Base-by-base conservation (phyloP, 2,797 vertebrate genomes). In the Crenuchus spilurus region DNA sequence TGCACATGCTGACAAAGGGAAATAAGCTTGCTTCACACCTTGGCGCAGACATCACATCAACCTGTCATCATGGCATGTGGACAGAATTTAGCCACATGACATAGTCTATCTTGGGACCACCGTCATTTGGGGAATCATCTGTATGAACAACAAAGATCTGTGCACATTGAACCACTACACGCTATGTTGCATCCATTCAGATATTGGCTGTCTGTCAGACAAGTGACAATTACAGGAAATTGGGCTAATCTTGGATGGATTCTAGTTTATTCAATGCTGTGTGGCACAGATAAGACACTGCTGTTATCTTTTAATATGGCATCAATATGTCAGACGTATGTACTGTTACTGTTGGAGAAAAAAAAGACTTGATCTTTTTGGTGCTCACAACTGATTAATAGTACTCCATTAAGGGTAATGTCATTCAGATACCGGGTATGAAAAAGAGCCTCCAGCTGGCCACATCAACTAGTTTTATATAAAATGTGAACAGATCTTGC, bases 211-310 rank as follows among this genome's bases (percentile, higher is more conserved):
- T 31, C 7, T 9, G 22, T 13, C 46, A 62, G 49, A 55, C 41
- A 30, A 18, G 64, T 22, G 18, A 75, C 42, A 37, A 51, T 72
- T 64, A 49, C 13, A 26, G 31, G 51, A 75, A 72, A 68, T 42
- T 11, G 70, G 37, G 6, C 44, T 44, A 37, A 16, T 20, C 41
- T 11, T 74, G 30, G 41, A 48, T 3, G 20, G 60, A 62, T 26
- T 62, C 18, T 28, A 8, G 22, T 22, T n/a, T 28, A 44, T 42
- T 66, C 26, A 16, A 49, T 48, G 60, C 20, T 44, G 62, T 24
- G 7, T 57, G 33, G 9, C 4, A 44, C 3, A 41, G 51, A 63
- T 63, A 18, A 52, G 37, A 39, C 22, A 4, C 11, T 6, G 31
- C 10, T 22, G 54, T 33, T 70, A 18, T 2, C 13, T 60, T 66